Conservation (phyloP, 2,797 vertebrate genomes). For the Microcaecilia unicolor region DNA sequence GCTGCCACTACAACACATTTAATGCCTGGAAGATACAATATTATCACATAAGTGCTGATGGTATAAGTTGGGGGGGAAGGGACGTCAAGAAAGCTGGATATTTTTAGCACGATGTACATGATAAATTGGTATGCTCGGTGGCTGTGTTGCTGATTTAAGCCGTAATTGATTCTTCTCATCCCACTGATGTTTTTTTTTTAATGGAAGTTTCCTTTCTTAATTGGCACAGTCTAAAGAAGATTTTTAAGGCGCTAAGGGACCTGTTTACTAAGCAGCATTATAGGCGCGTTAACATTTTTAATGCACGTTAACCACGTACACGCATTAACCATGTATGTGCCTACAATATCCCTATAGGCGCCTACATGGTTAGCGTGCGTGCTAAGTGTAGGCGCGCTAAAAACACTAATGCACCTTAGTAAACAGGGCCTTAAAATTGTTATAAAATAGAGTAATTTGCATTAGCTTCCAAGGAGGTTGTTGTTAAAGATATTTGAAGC, state of each 20-base stretch:
- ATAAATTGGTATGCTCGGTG: slow-evolving; percentile 99
- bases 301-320: too few species aligned
- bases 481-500: slow-evolving; percentile 79
- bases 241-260: slow-evolving; percentile 54
- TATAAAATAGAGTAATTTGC: slow-evolving; percentile 66
- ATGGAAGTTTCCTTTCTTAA: slow-evolving; percentile 71
- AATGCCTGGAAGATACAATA: slow-evolving; percentile 83
- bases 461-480: slow-evolving; percentile 78
- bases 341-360: too few species aligned
- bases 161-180: slow-evolving; percentile 91
- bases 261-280: too few species aligned
- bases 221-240: slow-evolving; percentile 70
- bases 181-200: slow-evolving; percentile 80
- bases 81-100: slow-evolving; percentile 88
- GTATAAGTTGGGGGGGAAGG: slow-evolving; percentile 80
- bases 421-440: slow-evolving; percentile 66
- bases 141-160: slow-evolving; percentile 98
- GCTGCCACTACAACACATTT: slow-evolving; percentile 67
- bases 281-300: too few species aligned
- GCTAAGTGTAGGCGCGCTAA: too few species aligned
- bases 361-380: too few species aligned
- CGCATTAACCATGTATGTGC: too few species aligned
- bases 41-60: slow-evolving; percentile 90
- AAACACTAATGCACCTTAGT: too few species aligned
- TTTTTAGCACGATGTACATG: slow-evolving; percentile 99